Evolutionary conservation across 2,113 vertebrate genomes (phyloP).

Genomic region (Ciconia stormi): DNA sequence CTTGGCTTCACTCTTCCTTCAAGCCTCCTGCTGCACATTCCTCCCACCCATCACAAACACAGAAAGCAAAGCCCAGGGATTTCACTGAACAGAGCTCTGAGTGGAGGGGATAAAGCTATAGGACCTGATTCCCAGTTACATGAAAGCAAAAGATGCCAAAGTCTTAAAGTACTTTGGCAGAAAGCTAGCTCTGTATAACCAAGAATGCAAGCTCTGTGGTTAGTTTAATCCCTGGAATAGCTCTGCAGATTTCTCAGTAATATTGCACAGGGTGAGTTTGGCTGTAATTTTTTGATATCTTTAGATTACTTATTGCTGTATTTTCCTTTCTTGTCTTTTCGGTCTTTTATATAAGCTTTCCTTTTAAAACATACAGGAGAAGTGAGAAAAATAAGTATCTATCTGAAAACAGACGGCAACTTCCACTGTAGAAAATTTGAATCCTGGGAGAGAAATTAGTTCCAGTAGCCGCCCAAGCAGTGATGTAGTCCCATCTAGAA

Average conservation of each 20-base stretch:
- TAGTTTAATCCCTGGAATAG: constrained; percentile 45
- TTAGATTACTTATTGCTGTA: constrained; percentile 23
- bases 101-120: neutral
- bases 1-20: neutral
- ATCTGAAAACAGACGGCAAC: neutral
- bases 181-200: neutral
- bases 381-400: neutral
- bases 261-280: neutral
- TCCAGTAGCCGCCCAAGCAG: constrained; percentile 5
- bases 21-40: neutral
- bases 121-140: neutral
- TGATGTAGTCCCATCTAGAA: neutral
- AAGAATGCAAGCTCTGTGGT: constrained; percentile 54
- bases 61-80: constrained; percentile 9
- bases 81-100: neutral
- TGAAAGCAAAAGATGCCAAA: constrained; percentile 56
- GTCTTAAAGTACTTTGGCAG: constrained; percentile 57
- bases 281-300: neutral
- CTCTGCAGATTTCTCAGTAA: constrained; percentile 45
- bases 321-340: neutral
- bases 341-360: neutral
- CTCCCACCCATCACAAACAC: neutral
- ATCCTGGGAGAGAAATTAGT: constrained; percentile 9
- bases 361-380: neutral
- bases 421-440: neutral